Conservation (phyloP, 1,140 invertebrate species). For the Drosophila novamexicana region DNA sequence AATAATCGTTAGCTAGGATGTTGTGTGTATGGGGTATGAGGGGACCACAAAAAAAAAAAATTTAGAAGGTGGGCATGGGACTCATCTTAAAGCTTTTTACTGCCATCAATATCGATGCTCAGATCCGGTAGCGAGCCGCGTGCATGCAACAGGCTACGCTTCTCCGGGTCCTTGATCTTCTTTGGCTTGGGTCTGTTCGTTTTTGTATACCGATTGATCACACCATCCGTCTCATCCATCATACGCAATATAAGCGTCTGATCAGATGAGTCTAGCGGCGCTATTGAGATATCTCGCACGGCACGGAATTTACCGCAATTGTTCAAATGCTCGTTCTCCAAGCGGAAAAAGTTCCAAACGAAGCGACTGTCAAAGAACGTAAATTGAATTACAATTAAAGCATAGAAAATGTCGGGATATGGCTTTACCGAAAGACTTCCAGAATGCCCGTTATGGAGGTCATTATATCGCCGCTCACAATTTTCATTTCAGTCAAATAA, state of each 20-base stretch:
- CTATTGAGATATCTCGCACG: conserved; percentile 98
- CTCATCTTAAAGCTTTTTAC: conserved; percentile 74
- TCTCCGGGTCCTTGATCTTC: conserved; percentile 86
- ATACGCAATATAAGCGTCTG: conserved; percentile 95
- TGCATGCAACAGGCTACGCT: conserved; percentile 85
- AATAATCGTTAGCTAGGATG: conserved; percentile 17
- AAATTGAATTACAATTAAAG: conserved; percentile 5
- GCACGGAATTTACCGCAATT: conserved; percentile 99
- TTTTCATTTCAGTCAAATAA: conserved; percentile 92
- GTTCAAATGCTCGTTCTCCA: conserved; percentile 99
- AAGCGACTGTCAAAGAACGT: conserved; percentile 90
- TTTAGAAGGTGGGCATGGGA: conserved; percentile 19
- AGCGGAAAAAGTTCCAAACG: conserved; percentile 99
- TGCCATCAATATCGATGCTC: conserved; percentile 83
- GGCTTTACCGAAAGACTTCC: conserved; percentile 95
- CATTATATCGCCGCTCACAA: conserved; percentile 93
- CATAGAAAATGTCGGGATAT: background rate
- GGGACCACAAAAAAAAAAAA: conserved; percentile 29
- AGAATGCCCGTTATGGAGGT: conserved; percentile 94
- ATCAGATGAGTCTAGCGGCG: conserved; percentile 97
- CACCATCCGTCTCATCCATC: conserved; percentile 98
- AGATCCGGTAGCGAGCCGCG: conserved; percentile 84
- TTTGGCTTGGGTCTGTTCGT: conserved; percentile 84
- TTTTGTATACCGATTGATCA: conserved; percentile 90
- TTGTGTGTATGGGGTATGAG: background rate